phyloP scores from a whole-genome alignment of 2,113 vertebrate species.

The Takifugu flavidus region DNA sequence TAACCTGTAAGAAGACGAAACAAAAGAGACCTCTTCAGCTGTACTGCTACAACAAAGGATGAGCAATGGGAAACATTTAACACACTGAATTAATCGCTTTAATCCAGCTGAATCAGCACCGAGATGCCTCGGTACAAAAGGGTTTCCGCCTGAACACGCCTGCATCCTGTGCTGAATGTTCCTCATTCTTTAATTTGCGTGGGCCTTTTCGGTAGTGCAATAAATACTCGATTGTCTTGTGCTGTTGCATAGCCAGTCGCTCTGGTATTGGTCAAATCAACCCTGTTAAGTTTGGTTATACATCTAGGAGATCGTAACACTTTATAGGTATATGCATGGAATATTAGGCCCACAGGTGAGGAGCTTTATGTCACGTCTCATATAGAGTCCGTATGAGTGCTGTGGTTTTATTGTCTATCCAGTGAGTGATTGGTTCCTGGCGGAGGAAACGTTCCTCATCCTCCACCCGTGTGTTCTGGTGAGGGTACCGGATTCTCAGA shows the following conservation, averaged over 20 bases:
- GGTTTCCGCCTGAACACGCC: too few relatives aligned
- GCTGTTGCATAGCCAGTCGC: conserved; percentile 42
- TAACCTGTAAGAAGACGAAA: background rate
- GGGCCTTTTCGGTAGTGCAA: conserved; percentile 47
- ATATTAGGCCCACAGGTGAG: conserved; percentile 22
- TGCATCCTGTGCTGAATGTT: too few relatives aligned
- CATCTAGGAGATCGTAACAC: background rate
- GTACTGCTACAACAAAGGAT: too few relatives aligned
- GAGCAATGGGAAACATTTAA: too few relatives aligned
- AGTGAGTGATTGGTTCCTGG: background rate
- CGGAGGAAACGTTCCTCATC: background rate
- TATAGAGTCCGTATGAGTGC: conserved; percentile 11
- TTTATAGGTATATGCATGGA: conserved; percentile 28
- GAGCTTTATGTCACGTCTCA: conserved; percentile 25
- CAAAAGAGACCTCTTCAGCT: too few relatives aligned
- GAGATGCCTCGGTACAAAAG: too few relatives aligned
- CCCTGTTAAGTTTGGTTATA: background rate
- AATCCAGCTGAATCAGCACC: too few relatives aligned
- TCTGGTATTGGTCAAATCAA: conserved; percentile 59
- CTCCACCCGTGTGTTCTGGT: background rate
- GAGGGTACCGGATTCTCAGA: conserved; percentile 63
- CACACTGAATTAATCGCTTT: too few relatives aligned
- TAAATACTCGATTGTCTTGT: conserved; percentile 67
- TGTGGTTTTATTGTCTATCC: background rate
- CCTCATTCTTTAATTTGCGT: conserved; percentile 28